Percentiles rank a stretch among this genome's conserved stretches.
Conservation (phyloP, 2,797 vertebrate species). For the Alfaro cultratus region DNA sequence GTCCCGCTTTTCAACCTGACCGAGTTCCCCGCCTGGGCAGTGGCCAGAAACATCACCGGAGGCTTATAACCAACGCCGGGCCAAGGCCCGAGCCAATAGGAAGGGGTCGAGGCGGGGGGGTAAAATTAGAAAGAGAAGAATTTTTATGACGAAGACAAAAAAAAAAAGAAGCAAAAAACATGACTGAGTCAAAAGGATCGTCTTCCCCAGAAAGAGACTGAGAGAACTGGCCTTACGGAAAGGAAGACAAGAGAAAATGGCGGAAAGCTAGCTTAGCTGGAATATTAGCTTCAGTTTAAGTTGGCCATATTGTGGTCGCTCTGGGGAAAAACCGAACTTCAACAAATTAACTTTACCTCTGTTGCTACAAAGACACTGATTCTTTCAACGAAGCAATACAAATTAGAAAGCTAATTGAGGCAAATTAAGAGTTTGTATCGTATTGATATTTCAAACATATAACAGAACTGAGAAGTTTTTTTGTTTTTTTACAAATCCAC, state of each 20-base stretch:
- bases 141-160: neutral
- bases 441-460: neutral
- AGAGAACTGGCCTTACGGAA: constrained; percentile 18
- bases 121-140: constrained; percentile 10
- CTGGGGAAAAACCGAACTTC: constrained; percentile 16
- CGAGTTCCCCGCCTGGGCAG: constrained; percentile 91
- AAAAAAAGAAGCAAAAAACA: neutral
- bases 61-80: constrained; percentile 67
- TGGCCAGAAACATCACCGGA: constrained; percentile 83
- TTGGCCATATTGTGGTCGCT: neutral
- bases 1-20: constrained; percentile 91
- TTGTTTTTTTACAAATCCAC: neutral
- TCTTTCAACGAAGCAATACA: constrained; percentile 26
- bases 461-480: neutral
- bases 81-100: neutral
- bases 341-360: constrained; percentile 4
- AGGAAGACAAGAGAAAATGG: constrained; percentile 11
- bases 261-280: constrained; percentile 18
- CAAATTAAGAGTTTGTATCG: constrained; percentile 13
- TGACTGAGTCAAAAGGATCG: constrained; percentile 16
- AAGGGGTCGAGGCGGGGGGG: neutral
- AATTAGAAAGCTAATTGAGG: constrained; percentile 12
- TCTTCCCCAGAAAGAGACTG: constrained; percentile 23
- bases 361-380: constrained; percentile 9
- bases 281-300: constrained; percentile 12